Evolutionary conservation across 2,113 vertebrate species (phyloP), one percentile per base, ranked within the genome.

Genomic region (Upupa epops): DNA sequence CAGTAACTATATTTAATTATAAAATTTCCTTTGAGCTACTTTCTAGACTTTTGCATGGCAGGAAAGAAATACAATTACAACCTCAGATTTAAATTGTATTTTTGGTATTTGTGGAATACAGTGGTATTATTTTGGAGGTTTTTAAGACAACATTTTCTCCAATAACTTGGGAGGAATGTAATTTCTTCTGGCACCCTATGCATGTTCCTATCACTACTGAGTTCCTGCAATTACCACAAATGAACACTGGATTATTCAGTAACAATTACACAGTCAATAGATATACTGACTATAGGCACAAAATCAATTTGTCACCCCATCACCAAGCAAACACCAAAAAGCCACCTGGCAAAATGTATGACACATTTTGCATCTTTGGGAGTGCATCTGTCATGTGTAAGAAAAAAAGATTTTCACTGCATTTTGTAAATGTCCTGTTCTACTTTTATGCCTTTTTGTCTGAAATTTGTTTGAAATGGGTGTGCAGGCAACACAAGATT

Each of bases 261-360:
- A 31, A 68, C 18, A 59, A 68, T 2, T 56, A 15, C 2, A 5
- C 7, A 49, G 9, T 63, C 29, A 74, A 26, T 2, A 71, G 4
- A 71, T 46, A 51, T 1, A 63, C 12, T 55, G 29, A 52, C 11
- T 32, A 52, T 11, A 60, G 4, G 7, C 20, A 61, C 22, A 73
- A 42, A n/a, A 45, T 29, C 14, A 25, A 48, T 5, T 11, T 25
- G 17, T 80, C 80, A 25, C 3, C 0, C 4, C 0, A 6, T 18
- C 29, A 5, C 36, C 74, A 65, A 83, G 64, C 1, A 0, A 11
- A 68, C 1, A 59, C 45, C 17, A 64, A 51, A 37, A 66, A 7
- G 11, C 37, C 22, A 54, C 9, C 28, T 4, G 14, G 36, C 36
- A 88, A 68, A 86, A 79, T 13, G 2, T 77, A 42, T 22, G 3